Evolutionary conservation across 2,113 vertebrate species (phyloP).

Genomic region (Xenopus tropicalis): UCB_Xtro_10.0 CM004447.2:14009501-14010000

Average conservation of each 20-base stretch:
- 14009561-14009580: too few species aligned
- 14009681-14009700: too few species aligned
- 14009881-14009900: constrained; percentile 32
- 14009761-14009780: not conserved
- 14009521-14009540: too few species aligned
- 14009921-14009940: constrained; percentile 21
- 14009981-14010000: not conserved
- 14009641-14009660: too few species aligned
- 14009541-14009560: too few species aligned
- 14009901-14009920: constrained; percentile 31
- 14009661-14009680: too few species aligned
- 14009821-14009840: constrained; percentile 33
- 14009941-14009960: constrained; percentile 11
- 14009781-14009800: constrained; percentile 19
- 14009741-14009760: not conserved
- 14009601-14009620: too few species aligned
- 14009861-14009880: constrained; percentile 36
- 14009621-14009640: too few species aligned
- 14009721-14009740: not conserved
- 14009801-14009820: constrained; percentile 36
- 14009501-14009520: too few species aligned
- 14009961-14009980: constrained; percentile 7
- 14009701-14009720: not conserved
- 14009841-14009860: constrained; percentile 27
- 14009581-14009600: too few species aligned